Percentiles rank a stretch among this genome's conserved stretches.
Evolutionary conservation across 2,113 vertebrate species (phyloP).

Genomic region (Gobius niger): DNA sequence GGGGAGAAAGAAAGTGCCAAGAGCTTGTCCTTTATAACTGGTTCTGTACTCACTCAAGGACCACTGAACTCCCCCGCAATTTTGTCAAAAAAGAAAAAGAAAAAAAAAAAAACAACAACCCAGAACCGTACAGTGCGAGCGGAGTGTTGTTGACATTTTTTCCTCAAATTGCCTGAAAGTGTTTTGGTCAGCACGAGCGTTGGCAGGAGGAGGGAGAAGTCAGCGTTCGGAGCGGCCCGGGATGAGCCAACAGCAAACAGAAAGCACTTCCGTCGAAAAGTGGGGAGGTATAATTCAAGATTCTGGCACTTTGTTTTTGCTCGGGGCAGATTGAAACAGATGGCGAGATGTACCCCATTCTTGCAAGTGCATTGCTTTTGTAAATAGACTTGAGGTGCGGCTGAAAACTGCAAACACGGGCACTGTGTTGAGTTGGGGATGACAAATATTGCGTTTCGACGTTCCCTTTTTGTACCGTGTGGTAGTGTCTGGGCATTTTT

Average conservation of each 20-base stretch:
- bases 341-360: neutral
- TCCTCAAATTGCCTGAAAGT: constrained; percentile 53
- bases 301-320: constrained; percentile 4
- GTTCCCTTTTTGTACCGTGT: neutral
- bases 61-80: neutral
- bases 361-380: constrained; percentile 1
- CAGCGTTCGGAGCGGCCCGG: neutral
- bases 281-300: constrained; percentile 5
- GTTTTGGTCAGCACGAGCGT: constrained; percentile 33
- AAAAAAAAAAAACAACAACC: too few relatives aligned
- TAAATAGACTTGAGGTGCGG: neutral
- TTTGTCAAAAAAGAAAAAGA: neutral
- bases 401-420: neutral
- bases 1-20: constrained; percentile 43
- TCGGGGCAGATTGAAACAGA: constrained; percentile 8
- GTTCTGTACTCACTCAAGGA: constrained; percentile 43
- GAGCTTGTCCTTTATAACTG: constrained; percentile 55
- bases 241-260: constrained; percentile 4
- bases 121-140: constrained; percentile 1
- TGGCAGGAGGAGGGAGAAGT: constrained; percentile 19
- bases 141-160: constrained; percentile 63
- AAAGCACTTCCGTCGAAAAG: neutral
- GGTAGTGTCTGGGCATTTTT: too few relatives aligned
- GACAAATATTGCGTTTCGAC: neutral
- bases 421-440: neutral